Evolutionary conservation across 2,797 vertebrate species (phyloP), one percentile per base, ranked within the genome.

Genomic region (Taeniopygia guttata): DNA sequence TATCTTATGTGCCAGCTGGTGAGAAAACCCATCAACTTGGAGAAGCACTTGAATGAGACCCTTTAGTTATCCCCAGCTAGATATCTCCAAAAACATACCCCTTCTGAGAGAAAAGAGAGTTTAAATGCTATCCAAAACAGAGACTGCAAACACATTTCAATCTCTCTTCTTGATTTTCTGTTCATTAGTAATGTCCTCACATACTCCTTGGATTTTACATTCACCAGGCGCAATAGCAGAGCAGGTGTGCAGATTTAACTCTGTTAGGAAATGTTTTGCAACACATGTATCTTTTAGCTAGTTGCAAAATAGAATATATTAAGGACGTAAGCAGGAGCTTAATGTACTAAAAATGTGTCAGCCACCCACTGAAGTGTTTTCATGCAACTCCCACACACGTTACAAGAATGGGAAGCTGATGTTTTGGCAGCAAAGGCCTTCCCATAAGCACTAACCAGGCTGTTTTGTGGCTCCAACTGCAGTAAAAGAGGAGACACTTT

Each of bases 211-310:
- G 93, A 90, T 94, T 96, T 95, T 63, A 89, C 94, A 96, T 96
- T 96, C 92, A 96, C 87, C 76, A 81, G 59, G 43, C 3, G 32
- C 95, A 95, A 86, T 60, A 88, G 59, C 94, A 94, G 94, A 96
- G 95, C 95, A 95, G 94, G 95, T 96, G 95, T 94, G 93, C 96
- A 96, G 95, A 58, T 93, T 96, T 94, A 94, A 94, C 95, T 96
- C 95, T 93, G 95, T 93, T 94, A 96, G 96, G 94, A 88, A 91
- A 96, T 96, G 94, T 93, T 97, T 95, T 93, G 95, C 95, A 96
- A 96, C 95, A 94, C 93, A 78, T 95, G 95, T 94, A 96, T 92
- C 95, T 93, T n/a, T 92, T 93, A 92, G 88, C 94, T 60, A 42
- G 69, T 49, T 94, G 86, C 90, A 78, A 81, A 95, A 93, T 76